Evolutionary conservation across 1,140 invertebrate genomes (phyloP), one percentile per base, ranked within the genome.

Genomic region (Neodiprion pinetum): DNA sequence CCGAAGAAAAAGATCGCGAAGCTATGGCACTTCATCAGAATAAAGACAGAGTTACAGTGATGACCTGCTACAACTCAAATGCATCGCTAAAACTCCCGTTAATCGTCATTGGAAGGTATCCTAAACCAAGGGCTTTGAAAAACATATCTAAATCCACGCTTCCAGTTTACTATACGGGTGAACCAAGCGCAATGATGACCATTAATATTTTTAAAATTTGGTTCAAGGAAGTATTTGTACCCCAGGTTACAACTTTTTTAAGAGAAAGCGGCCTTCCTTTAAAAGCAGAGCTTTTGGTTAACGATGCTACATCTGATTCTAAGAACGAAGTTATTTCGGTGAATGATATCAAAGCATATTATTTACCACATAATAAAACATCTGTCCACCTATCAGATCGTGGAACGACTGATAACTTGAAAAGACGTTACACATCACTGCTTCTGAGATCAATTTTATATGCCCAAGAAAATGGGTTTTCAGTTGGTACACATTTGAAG

Each of bases 331-430:
- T 14, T 14, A 12, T 61, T 14, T 61, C 75, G 10, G 67, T 65
- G 1, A 76, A 77, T 48, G 76, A 80, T 76, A 79, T 87, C 8
- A 81, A 80, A 68, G 68, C 84, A 1, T 75, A 79, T 12, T 85
- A 83, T 76, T 78, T 88, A 11, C 84, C 87, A 14, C 76, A 82
- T 10, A 88, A 88, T 73, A 81, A 82, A 3, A 88, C 86, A 14
- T 77, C 80, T 9, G 75, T 83, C 23, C 85, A 89, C 70, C 84
- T 85, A 10, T 80, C 87, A 78, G 84, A 87, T 76, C 82, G 83
- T 76, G 85, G 82, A 17, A 80, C 85, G 17, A 86, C 87, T 61
- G 68, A 76, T 23, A 67, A 68, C 12, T 12, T 78, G 14, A 79
- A 75, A 68, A 17, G 75, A 17, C 71, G 72, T 67, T 79, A 79